Evolutionary conservation across 2,797 vertebrate species (phyloP).

Genomic region (Lepilemur septentrionalis): DNA sequence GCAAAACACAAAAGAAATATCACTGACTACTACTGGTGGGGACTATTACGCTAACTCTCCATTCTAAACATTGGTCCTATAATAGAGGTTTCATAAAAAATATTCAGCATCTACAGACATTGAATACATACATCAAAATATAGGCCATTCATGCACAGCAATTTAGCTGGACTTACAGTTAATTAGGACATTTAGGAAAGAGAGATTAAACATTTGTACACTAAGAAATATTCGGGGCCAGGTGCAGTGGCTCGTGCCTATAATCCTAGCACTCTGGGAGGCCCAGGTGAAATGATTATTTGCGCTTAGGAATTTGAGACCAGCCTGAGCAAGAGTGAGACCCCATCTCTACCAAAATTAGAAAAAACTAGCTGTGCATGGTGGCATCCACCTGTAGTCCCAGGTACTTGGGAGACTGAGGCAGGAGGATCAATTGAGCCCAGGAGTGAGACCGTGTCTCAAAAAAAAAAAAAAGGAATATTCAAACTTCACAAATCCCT

Average conservation of each 20-base stretch:
- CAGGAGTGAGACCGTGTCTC: too few relatives aligned
- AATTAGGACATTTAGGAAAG: background rate
- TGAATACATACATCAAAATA: background rate
- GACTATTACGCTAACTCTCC: background rate
- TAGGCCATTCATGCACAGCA: background rate
- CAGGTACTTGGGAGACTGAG: too few relatives aligned
- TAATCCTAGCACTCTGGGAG: too few relatives aligned
- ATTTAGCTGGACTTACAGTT: background rate
- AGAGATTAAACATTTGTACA: background rate
- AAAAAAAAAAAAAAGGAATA: background rate
- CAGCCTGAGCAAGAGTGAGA: too few relatives aligned
- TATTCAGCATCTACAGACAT: background rate
- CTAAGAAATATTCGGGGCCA: background rate
- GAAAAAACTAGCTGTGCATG: too few relatives aligned
- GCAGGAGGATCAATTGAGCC: too few relatives aligned
- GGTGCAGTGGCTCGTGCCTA: background rate
- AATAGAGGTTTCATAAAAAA: constrained; percentile 10
- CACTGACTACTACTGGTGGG: background rate
- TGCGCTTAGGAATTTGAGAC: too few relatives aligned
- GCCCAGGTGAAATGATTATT: too few relatives aligned
- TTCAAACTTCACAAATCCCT: too few relatives aligned
- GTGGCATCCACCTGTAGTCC: too few relatives aligned
- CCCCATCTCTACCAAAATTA: too few relatives aligned
- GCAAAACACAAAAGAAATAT: background rate
- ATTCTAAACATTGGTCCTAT: background rate